phyloP scores from a whole-genome alignment of 2,888 invertebrate species.

The Leucophenga maculata region DNA sequence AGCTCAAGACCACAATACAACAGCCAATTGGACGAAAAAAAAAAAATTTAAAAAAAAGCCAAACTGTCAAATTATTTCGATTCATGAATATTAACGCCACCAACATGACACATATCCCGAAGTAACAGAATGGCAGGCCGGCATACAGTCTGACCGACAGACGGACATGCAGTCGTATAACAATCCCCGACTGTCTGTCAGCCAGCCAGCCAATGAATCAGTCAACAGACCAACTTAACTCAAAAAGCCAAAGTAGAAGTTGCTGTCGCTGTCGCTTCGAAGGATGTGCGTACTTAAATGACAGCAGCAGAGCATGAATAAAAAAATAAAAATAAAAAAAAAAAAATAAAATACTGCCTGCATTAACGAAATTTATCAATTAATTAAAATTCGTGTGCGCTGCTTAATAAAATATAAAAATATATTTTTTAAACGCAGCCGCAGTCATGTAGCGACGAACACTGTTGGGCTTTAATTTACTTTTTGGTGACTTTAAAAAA shows the following conservation, averaged over 20 bases:
- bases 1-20: conserved; percentile 40
- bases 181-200: conserved; percentile 3
- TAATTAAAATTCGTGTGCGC: conserved; percentile 67
- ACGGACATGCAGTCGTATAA: too few relatives aligned
- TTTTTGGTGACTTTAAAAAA: conserved; percentile 31
- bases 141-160: neutral
- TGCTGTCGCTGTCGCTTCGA: conserved; percentile 32
- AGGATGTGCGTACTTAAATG: conserved; percentile 53
- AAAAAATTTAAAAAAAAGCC: conserved; percentile 38
- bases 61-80: conserved; percentile 65
- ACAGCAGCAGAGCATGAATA: conserved; percentile 48
- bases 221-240: neutral
- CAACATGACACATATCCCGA: conserved; percentile 38
- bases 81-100: conserved; percentile 66
- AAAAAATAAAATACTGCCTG: conserved; percentile 10
- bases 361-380: conserved; percentile 56
- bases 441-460: neutral
- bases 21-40: neutral
- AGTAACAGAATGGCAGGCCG: conserved; percentile 4
- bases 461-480: conserved; percentile 20
- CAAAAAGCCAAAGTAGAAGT: neutral
- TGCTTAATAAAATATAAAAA: conserved; percentile 51
- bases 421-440: conserved; percentile 27
- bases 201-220: conserved; percentile 17
- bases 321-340: neutral